Base-by-base conservation (phyloP, 2,113 vertebrate species). In the Pantherophis guttatus region DNA sequence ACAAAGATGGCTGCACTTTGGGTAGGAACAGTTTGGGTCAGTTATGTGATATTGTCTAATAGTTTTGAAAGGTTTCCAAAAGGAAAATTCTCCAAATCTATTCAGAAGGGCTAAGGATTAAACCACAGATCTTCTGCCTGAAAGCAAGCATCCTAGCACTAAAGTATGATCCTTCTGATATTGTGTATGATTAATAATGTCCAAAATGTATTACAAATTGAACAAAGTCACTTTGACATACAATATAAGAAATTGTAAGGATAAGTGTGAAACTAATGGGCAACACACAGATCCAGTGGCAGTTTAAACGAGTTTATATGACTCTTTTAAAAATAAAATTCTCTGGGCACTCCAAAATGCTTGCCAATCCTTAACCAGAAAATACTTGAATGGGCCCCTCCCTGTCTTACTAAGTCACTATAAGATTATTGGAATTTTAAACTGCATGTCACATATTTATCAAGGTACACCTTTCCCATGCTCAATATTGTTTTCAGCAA, bases 401-500 rank as follows among this genome's bases (percentile, higher is more conserved):
- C n/a, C 70, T 8, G 11, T 12, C 29, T 10, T 89, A 52, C 21
- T 87, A 57, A 21, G 48, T 17, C 39, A 90, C 2, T 48, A 54
- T 54, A 50, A 23, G 29, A 90, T 11, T 26, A 39, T 48, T 21
- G 23, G 29, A 90, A 52, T 53, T 86, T 93, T 19, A 19, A 93
- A 90, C 11, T 33, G 33, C 57, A 90, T 90, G 70, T 90, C 75
- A 91, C 48, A 48, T 87, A 87, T 88, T 59, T 9, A 89, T 50
- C 94, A n/a, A 95, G 95, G 88, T 81, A 96, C 95, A 96, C 96
- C 96, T 97, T 97, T 98, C 97, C 96, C 97, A 96, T 95, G 95
- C 96, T 97, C 97, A 97, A 97, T 97, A 97, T 96, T 97, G 97
- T 96, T 97, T 91, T 95, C 94, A 98, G 92, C 96, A 97, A 96